A percentile compares a stretch with the other conserved stretches of the same genome.
phyloP scores from a whole-genome alignment of 2,113 vertebrate species.

The Paraplagusia blochii region DNA sequence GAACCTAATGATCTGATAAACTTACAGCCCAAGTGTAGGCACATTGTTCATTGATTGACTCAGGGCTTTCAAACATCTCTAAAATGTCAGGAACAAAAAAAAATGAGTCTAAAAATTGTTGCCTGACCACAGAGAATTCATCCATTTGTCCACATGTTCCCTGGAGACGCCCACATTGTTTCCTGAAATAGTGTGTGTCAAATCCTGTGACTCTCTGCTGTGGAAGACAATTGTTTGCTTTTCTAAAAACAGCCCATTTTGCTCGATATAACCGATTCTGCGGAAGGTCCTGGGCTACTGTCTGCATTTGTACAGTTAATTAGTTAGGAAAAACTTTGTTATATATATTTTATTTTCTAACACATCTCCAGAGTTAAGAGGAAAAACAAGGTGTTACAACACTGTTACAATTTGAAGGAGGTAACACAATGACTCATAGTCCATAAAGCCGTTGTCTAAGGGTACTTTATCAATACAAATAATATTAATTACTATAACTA shows the following conservation, averaged over 20 bases:
- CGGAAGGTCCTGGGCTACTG: background rate
- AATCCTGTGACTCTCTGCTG: conserved; percentile 1
- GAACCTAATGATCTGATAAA: no score
- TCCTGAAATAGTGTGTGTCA: conserved; percentile 19
- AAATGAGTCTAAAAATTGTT: conserved; percentile 22
- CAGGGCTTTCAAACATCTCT: conserved; percentile 38
- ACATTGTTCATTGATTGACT: background rate
- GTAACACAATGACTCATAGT: no score
- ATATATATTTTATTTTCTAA: background rate
- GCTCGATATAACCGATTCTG: conserved; percentile 6
- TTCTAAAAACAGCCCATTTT: conserved; percentile 17
- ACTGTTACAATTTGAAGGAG: no score
- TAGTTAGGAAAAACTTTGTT: background rate
- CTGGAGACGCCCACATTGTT: conserved; percentile 27
- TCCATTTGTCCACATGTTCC: conserved; percentile 30
- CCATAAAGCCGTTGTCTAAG: no score
- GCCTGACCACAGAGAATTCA: conserved; percentile 24
- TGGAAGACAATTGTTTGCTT: conserved; percentile 21
- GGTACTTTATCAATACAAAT: no score
- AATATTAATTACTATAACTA: no score
- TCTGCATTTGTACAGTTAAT: background rate
- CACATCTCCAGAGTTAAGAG: background rate
- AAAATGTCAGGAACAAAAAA: conserved; percentile 32
- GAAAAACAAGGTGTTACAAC: no score
- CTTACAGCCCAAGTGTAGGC: no score